A percentile compares a stretch with the other conserved stretches of the same genome.
Evolutionary conservation across 2,888 invertebrate genomes (phyloP).

Genomic region (Apamea monoglypha): DNA sequence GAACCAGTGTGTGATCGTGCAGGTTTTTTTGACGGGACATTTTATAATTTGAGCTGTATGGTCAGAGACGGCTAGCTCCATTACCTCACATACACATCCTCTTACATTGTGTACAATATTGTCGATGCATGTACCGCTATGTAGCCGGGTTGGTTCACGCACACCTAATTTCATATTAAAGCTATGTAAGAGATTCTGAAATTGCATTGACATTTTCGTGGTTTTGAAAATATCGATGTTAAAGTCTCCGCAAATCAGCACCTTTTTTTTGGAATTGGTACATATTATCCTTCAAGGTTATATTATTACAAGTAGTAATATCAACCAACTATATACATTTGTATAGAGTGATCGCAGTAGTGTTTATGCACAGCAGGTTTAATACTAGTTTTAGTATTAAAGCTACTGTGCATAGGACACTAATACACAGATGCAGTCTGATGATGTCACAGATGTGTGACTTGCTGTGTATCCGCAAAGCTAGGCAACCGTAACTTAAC

Average conservation of each 20-base stretch:
- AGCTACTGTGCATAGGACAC: background rate
- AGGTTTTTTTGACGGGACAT: no score
- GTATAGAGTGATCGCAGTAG: no score
- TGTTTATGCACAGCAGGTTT: no score
- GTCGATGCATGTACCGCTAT: no score
- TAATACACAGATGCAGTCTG: background rate
- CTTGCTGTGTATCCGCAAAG: background rate
- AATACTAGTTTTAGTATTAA: background rate
- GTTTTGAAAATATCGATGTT: background rate
- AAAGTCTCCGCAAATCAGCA: background rate
- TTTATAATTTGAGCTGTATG: no score
- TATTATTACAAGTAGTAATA: background rate
- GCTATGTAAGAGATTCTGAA: background rate
- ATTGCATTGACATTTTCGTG: conserved; percentile 5
- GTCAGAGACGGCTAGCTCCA: no score
- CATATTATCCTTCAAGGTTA: background rate
- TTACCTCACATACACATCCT: no score
- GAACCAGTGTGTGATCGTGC: no score
- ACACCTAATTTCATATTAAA: background rate
- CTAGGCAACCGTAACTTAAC: background rate
- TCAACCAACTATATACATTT: background rate
- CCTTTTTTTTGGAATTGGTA: background rate
- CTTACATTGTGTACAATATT: no score
- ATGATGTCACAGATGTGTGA: background rate
- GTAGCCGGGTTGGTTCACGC: no score